Evolutionary conservation across 23 tunicate genomes (phyloP), one percentile per base, ranked within the genome.

Genomic region (Ascidia mentula): DNA sequence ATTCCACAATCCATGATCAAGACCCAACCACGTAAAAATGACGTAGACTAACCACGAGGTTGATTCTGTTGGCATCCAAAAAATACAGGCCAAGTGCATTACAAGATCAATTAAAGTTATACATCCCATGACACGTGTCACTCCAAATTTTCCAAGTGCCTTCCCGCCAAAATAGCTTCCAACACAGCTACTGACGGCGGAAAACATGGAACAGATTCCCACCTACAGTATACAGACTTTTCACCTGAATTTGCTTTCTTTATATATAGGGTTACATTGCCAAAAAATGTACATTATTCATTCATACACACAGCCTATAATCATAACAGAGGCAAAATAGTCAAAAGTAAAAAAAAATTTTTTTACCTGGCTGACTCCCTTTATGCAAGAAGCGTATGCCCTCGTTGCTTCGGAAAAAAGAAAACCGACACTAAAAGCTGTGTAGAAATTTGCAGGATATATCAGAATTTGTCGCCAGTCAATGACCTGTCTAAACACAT

Each of bases 341-440:
- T 6, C 22, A 20, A 53, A 26, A 1, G 65, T 53, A 53, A 53
- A 12, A 42, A 9, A 26, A 28, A 53, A 26, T 53, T 53, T 53
- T 5, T 1, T 26, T 53, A 88, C 92, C 82, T 74, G 71, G 72
- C 69, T 71, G 2, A 88, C 92, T 33, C 92, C 86, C 35, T 82
- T 45, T 6, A 85, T 39, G 42, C 92, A 88, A 2, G 92, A 88
- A 5, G 79, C 92, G 69, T 69, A 88, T 15, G 92, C 82, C 34
- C 92, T 76, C 2, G 78, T 74, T 18, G 69, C 73, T 69, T 88
- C 92, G 13, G 86, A 88, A 18, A 76, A 69, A 5, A 88, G 45
- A 60, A 88, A 88, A 12, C 87, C 85, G n/a, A 76, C 32, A 40
- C 40, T 76, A 15, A 82, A 38, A 26, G 86, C 92, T 20, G 31